Conservation (phyloP, 2,888 invertebrate genomes). For the Drosophila acutilabella region DNA sequence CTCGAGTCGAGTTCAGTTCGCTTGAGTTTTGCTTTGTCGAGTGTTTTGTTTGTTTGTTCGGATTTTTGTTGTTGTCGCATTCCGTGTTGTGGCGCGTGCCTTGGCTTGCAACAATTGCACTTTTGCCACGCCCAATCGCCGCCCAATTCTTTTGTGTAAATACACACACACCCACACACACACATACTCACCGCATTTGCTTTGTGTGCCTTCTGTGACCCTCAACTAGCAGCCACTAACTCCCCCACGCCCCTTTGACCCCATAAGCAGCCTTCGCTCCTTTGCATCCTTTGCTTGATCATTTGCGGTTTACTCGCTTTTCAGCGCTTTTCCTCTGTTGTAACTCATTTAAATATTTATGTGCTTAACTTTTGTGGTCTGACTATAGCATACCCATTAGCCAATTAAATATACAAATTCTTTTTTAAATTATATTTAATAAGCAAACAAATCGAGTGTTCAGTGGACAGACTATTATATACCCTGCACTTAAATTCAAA, state of each 20-base stretch:
- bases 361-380: not conserved
- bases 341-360: not conserved
- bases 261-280: not conserved
- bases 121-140: slow-evolving; percentile 58
- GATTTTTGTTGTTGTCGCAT: slow-evolving; percentile 31
- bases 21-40: slow-evolving; percentile 57
- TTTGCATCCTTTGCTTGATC: slow-evolving; percentile 4
- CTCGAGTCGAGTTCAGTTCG: slow-evolving; percentile 66
- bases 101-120: slow-evolving; percentile 65
- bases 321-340: not conserved
- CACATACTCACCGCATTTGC: slow-evolving; percentile 34
- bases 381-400: not conserved
- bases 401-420: not conserved
- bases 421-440: too few species aligned
- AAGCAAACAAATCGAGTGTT: too few species aligned
- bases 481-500: too few species aligned
- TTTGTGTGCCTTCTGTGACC: slow-evolving; percentile 36
- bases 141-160: slow-evolving; percentile 22
- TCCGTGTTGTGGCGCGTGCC: slow-evolving; percentile 28
- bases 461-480: too few species aligned
- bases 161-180: not conserved
- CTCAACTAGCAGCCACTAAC: not conserved
- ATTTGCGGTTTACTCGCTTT: slow-evolving; percentile 24
- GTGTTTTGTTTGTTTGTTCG: slow-evolving; percentile 54
- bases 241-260: not conserved